Evolutionary conservation across 2,888 invertebrate species (phyloP), one percentile per base, ranked within the genome.

Genomic region (Apodemia hepburni): DNA sequence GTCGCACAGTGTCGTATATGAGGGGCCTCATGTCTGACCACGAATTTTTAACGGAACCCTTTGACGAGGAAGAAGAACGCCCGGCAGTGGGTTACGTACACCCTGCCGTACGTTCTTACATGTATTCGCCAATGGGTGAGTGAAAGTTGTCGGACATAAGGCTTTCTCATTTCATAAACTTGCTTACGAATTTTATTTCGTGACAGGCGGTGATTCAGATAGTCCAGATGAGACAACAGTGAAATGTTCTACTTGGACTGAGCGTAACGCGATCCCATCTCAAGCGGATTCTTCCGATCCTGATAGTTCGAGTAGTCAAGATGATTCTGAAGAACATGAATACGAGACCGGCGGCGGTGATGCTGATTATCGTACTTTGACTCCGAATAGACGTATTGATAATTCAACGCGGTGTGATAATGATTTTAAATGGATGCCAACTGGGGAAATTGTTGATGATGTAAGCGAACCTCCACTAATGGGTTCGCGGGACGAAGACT

Each of bases 371-470:
- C 83, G 82, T 49, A 91, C 90, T 18, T 71, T 89, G 68, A 91
- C 91, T 33, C 91, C 91, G 17, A 84, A 76, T 66, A 80, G 79
- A 69, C 81, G 85, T 47, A 71, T 84, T 47, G 94, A 94, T 78
- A 92, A 93, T 75, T 93, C 94, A 58, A 93, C 94, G 12, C 87
- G 93, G 66, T 93, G 94, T 76, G 93, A 94, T 79, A 93, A 93
- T 78, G 94, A 94, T 80, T 95, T 95, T 80, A 94, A 93, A 83
- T 95, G 95, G 95, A 92, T 95, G 81, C 92, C 90, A 9, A 80
- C 81, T 15, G 83, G 75, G 65, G 85, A 81, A 65, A 79, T 84
- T 73, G 82, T 81, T 64, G 84, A 85, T 64, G 83, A 84, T 67
- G 69, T 72, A 58, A 76, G 71, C 8, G 83, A 85, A 65, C 76